Base-by-base conservation (phyloP, 2,888 invertebrate species). In the Melanophora roralis region DNA sequence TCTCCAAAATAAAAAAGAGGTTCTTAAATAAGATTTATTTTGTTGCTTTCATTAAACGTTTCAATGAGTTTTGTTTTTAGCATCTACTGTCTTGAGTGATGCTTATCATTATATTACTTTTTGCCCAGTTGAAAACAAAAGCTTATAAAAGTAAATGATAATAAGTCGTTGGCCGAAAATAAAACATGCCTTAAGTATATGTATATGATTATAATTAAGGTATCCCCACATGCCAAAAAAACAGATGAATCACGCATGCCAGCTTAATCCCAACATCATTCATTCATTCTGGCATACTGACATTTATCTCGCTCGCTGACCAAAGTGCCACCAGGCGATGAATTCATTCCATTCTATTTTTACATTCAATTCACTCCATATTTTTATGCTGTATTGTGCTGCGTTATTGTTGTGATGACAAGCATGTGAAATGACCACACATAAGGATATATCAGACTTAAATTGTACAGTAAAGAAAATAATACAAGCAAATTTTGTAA, bases 221-320 rank as follows among this genome's bases (percentile, higher is more conserved):
- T 72, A 80, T 75, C n/a, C n/a, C n/a, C 67, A 80, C 67, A 75
- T 19, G 57, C 27, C 62, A 67, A 45, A 80, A n/a, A 80, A 79
- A 75, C 55, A 71, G 67, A 80, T 80, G 75, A 80, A 80, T 80
- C 79, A 80, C 79, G 79, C 79, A 72, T 75, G n/a, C n/a, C 72
- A 72, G 49, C 72, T 72, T 80, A 76, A 80, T 80, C 75, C 75
- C 55, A 69, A 69, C 64, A 72, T 73, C 57, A 62, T 67, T 65
- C 72, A 79, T 67, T n/a, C 79, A 53, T 65, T 14, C 53, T 27
- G 12, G 27, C 59, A 19, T 2, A 12, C 47, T n/a, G 47, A 6
- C 51, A 45, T 23, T 34, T 62, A 34, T 19, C 49, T 9, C 36
- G 67, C n/a, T 38, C 23, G 14, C 53, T 55, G 40, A 16, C 16